phyloP scores from a whole-genome alignment of 1,140 invertebrate genomes.

The Zaprionus taronus region DNA sequence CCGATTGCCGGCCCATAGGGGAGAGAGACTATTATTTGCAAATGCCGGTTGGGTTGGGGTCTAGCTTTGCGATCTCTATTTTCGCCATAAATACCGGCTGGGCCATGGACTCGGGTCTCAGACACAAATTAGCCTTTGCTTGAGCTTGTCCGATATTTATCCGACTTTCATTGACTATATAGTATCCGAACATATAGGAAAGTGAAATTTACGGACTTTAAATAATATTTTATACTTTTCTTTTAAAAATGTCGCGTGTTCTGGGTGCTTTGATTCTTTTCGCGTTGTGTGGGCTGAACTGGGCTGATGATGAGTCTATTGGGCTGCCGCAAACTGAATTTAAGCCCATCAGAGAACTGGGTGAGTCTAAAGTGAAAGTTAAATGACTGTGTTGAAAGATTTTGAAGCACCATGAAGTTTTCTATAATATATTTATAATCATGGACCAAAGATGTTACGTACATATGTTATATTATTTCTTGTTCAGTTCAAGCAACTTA shows the following conservation, averaged over 20 bases:
- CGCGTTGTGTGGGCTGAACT: slow-evolving; percentile 14
- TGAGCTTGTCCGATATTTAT: slow-evolving; percentile 22
- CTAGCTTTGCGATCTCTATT: slow-evolving; percentile 52
- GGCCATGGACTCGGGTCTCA: slow-evolving; percentile 46
- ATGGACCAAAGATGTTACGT: not conserved
- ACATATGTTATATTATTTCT: not conserved
- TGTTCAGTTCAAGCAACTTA: not conserved
- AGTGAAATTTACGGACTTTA: slow-evolving; percentile 20
- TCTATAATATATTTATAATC: not conserved
- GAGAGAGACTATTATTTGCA: slow-evolving; percentile 33
- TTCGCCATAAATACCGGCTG: slow-evolving; percentile 73
- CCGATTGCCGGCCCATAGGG: not conserved
- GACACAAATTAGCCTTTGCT: slow-evolving; percentile 67
- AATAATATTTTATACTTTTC: not conserved
- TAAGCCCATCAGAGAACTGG: slow-evolving; percentile 63
- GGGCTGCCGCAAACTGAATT: slow-evolving; percentile 48
- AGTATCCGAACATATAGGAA: slow-evolving; percentile 1
- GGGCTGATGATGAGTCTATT: slow-evolving; percentile 39
- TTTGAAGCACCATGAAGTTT: not conserved
- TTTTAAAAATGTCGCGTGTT: slow-evolving; percentile 41
- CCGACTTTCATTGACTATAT: slow-evolving; percentile 2
- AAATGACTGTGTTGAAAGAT: not conserved
- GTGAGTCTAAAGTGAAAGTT: slow-evolving; percentile 46
- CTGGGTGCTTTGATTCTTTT: slow-evolving; percentile 38
- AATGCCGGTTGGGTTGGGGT: slow-evolving; percentile 21